Evolutionary conservation across 2,113 vertebrate genomes (phyloP).

Genomic region (Thunnus maccoyii): DNA sequence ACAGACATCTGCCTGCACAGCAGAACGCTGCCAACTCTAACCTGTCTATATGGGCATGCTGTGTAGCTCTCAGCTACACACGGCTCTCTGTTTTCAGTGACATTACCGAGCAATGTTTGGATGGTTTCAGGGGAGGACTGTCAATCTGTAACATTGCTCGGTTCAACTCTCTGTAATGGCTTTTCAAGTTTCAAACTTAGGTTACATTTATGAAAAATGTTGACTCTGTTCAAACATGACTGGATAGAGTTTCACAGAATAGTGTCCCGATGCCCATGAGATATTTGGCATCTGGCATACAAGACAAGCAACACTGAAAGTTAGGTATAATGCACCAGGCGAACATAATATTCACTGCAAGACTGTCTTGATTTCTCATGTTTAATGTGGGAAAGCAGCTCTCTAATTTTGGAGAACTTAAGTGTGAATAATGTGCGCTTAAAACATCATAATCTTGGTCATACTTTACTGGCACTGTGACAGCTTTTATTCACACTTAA

Average conservation of each 20-base stretch:
- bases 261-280: not conserved
- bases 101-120: conserved; percentile 21
- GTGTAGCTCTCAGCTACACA: conserved; percentile 14
- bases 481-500: not conserved
- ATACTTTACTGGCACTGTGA: not conserved
- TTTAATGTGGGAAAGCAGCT: not conserved
- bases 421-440: not conserved
- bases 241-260: not conserved
- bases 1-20: conserved; percentile 57
- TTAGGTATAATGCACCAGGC: not conserved
- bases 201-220: conserved; percentile 5
- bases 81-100: not conserved
- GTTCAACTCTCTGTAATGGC: conserved; percentile 17
- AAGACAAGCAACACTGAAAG: not conserved
- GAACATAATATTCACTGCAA: not conserved
- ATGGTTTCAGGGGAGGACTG: conserved; percentile 18
- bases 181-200: conserved; percentile 23
- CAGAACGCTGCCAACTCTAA: conserved; percentile 43
- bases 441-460: not conserved
- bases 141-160: not conserved
- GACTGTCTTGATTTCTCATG: conserved; percentile 8
- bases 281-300: not conserved
- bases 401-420: not conserved
- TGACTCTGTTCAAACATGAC: conserved; percentile 17
- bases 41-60: conserved; percentile 29